Evolutionary conservation across 2,888 invertebrate genomes (phyloP), one percentile per base, ranked within the genome.

Genomic region (Unio pictorum): DNA sequence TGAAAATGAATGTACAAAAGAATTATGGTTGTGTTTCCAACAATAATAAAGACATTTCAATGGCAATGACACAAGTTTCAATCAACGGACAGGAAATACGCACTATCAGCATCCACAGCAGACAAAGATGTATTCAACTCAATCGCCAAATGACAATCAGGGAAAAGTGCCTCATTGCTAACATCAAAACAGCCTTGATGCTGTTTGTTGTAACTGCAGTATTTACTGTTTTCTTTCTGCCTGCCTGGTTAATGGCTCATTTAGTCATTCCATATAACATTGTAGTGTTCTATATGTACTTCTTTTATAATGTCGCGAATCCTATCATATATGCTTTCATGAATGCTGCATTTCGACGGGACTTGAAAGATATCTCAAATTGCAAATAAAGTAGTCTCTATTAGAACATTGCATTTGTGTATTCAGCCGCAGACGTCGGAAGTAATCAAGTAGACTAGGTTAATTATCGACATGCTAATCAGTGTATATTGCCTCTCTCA

Each of bases 241-340:
- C 89, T 6, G 87, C 89, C 8, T 87, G 86, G 82, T 75, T 89
- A 15, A 88, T 87, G 85, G 85, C 86, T 0, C 80, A 86, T 28
- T 63, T 78, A 58, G 69, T 84, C 17, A 75, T 89, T 17, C 78
- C 76, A 5, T 81, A 85, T 71, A 84, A 84, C 66, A 70, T 81
- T 64, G 79, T 86, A 28, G 76, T 89, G 23, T 89, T 89, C 76
- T 88, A 89, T 70, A 84, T 89, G 78, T 89, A 89, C 74, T 89
- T 88, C 69, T 82, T 86, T 59, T 88, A 89, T 73, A 89, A 89
- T 71, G 88, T 89, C 17, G 88, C 89, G 56, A 89, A 89, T 72
- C 89, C 89, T 15, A 82, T 89, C 55, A 88, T 89, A 26, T 89
- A 89, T 74, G 88, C 88, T 23, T 89, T 89, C 71, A 89, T 89